phyloP scores from a whole-genome alignment of 2,113 vertebrate species.

The Barnardius zonarius region DNA sequence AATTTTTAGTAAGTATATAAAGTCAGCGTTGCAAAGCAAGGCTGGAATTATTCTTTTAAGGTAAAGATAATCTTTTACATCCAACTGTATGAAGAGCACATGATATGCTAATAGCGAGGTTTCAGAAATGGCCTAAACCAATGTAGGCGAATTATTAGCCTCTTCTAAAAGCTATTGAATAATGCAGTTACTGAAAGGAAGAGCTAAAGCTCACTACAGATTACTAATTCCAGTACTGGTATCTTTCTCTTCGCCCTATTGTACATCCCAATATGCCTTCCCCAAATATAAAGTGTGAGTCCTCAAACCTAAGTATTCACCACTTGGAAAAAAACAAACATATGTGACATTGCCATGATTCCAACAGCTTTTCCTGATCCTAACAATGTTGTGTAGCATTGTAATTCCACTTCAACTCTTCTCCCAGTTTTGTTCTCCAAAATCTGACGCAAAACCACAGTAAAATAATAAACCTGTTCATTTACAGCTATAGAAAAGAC shows the following conservation, averaged over 20 bases:
- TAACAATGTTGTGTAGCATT: not conserved
- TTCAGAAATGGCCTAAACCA: not conserved
- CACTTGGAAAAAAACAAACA: not conserved
- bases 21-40: not conserved
- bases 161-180: not conserved
- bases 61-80: not conserved
- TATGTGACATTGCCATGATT: not conserved
- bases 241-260: not conserved
- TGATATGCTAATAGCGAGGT: not conserved
- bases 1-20: not conserved
- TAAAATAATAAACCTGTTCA: not conserved
- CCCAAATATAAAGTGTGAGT: not conserved
- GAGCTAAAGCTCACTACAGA: not conserved
- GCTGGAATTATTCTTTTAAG: not conserved
- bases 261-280: not conserved
- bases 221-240: not conserved
- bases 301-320: not conserved
- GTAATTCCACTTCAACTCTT: not conserved
- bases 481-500: not conserved
- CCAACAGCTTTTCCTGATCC: not conserved
- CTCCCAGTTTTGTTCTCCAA: not conserved
- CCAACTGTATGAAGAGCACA: not conserved
- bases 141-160: not conserved
- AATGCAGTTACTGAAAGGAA: not conserved
- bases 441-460: not conserved